Evolutionary conservation across 2,113 vertebrate species (phyloP), one percentile per base, ranked within the genome.

Genomic region (Varanus salvator): DNA sequence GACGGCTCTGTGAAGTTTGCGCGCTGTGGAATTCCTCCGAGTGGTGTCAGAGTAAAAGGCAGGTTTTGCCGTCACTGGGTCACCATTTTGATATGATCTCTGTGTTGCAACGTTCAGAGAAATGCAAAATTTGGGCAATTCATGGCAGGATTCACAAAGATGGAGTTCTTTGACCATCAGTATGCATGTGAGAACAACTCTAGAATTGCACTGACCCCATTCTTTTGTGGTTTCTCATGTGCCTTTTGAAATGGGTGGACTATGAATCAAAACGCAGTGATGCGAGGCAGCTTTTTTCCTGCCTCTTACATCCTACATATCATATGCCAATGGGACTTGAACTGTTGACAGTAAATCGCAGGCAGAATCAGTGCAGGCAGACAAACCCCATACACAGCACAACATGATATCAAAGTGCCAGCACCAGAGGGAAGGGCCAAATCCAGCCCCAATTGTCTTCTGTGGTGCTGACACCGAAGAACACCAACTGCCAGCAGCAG

Each of bases 361-460:
- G 25, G 86, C 25, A 44, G 34, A 68, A 38, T 38, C 52, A 81
- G 23, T 29, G 25, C 48, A 81, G 25, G 66, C 69, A 57, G 50
- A 72, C 80, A 72, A 21, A 68, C 50, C 44, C n/a, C 27, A 34
- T 44, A 50, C 50, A 21, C 4, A 9, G 23, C 11, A 25, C n/a
- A 82, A 80, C 29, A 64, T 78, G 38, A 77, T 27, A 27, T 31
- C 34, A 60, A 44, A 5, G 60, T n/a, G 48, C 69, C 34, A 82
- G 34, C 52, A 74, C 17, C 68, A 60, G 34, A 64, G 29, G 57
- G 85, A 57, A 15, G 64, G 23, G 80, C 68, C 71, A 83, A 75
- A 74, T 83, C 87, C 68, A 60, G 69, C 25, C 14, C n/a, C 52
- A n/a, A 83, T 83, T 89, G 80, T 83, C 87, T 83, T 31, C 54